Base-by-base conservation (phyloP, 2,113 vertebrate genomes). In the Garra rufa region DNA sequence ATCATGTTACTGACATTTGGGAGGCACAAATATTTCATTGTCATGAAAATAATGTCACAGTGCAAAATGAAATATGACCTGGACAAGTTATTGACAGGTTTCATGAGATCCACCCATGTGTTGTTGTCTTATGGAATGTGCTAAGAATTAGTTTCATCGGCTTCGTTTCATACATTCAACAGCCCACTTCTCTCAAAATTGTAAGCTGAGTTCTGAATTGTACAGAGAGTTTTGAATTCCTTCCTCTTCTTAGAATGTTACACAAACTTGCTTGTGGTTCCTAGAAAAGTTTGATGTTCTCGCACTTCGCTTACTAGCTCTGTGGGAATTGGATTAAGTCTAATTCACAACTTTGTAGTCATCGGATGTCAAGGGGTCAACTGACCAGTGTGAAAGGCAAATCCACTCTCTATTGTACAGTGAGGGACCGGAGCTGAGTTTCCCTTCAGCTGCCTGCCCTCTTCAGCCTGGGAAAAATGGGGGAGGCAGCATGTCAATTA, bases 341-440 rank as follows among this genome's bases (percentile, higher is more conserved):
- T 57, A 61, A 81, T 86, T 61, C 59, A 76, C 30, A 65, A 41
- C 81, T 80, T 83, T 83, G 84, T 76, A 83, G 75, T 87, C 73
- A 19, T 28, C 74, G 61, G 15, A 91, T 95, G 95, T 96, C 94
- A 95, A 83, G 63, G 95, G 96, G 95, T 96, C 95, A 96, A 95
- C 95, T 95, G 92, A 87, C 85, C 78, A 30, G 76, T 81, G 78
- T 83, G 80, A 85, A 86, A 95, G 89, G 95, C 94, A 95, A 94
- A 91, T 94, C 94, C 95, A 92, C 93, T 94, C 91, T 93, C 95
- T 94, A 95, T 97, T 97, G 95, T 97, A 96, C 94, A 95, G 94
- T 95, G 96, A 82, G 94, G 94, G 89, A 92, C 88, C 89, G 93
- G 93, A 90, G 92, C 93, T 88, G 92, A 75, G 90, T 88, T 89